Evolutionary conservation across 1,140 invertebrate species (phyloP), one percentile per base, ranked within the genome.

Genomic region (Yoshiicerus persimilis): DNA sequence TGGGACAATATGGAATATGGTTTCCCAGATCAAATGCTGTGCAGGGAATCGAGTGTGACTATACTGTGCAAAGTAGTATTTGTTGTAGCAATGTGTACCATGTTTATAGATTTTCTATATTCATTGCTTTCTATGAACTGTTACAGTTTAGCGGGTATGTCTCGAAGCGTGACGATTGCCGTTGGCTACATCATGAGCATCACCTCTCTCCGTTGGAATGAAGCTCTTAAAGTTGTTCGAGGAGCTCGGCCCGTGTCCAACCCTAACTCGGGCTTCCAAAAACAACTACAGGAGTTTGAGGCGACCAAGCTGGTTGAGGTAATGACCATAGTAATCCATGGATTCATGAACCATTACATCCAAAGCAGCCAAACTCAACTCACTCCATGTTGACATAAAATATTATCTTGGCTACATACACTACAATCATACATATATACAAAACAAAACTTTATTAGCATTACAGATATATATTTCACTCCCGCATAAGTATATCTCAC

Each of bases 141-240:
- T 38, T 86, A 87, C 92, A 98, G 97, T 93, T 93, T 99, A 92
- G 98, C 98, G 1, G 98, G 98, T 23, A 98, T 99, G 95, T 99
- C 98, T 0, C 94, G 98, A 25, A 98, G 97, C 92, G 98, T 99
- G 39, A 99, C 98, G 0, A 96, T 99, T 30, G 96, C 97, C 0
- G 97, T 98, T 34, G 97, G 97, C 30, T 98, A 98, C 93, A 96
- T 99, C 86, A 99, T 99, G 97, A 97, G 96, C 75, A 96, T 96
- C 41, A 98, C 98, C 11, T 94, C 95, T 89, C 94, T 99, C n/a
- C 96, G 95, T 39, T 98, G 97, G 96, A 96, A 97, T 91, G 97
- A 99, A 91, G 96, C 97, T 0, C 93, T 99, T 64, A 98, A 98
- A 93, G 96, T 98, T 66, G 96, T 99, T 30, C 94, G 97, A 87